These are phyloP conservation scores for Poeciliopsis infans DNA, from an alignment of 2,797 vertebrate species.

Conservation along the genomic window DNA sequence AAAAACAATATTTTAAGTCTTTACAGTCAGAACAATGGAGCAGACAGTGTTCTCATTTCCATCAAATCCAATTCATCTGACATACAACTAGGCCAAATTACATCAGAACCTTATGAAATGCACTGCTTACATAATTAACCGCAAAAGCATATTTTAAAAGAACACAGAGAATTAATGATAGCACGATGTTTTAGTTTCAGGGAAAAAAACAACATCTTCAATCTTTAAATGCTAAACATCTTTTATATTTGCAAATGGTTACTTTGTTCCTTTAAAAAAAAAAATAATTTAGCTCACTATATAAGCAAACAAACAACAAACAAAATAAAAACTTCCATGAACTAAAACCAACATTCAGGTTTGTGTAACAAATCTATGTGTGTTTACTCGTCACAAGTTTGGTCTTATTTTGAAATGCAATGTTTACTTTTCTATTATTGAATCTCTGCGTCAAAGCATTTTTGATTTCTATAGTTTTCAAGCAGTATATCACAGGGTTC, in stretches of 20 bases:
- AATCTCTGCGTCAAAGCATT: conserved; percentile 32
- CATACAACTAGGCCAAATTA: neutral
- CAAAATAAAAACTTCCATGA: neutral
- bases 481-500: conserved; percentile 81
- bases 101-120: neutral
- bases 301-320: neutral
- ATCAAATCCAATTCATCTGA: neutral
- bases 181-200: neutral
- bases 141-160: neutral
- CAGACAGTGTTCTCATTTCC: neutral
- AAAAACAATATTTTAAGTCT: neutral
- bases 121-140: neutral
- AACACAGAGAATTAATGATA: neutral
- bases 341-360: neutral
- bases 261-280: neutral
- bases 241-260: neutral
- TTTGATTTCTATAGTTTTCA: conserved; percentile 69
- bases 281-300: neutral
- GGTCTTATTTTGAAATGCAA: neutral
- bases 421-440: conserved; percentile 22
- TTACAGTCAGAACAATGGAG: neutral
- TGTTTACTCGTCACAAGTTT: neutral
- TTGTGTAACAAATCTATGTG: neutral
- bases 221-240: neutral
- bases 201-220: neutral